Percentiles rank a stretch among this genome's conserved stretches.
Conservation (phyloP, 1,140 invertebrate genomes). For the Drosophila jambulina region DNA sequence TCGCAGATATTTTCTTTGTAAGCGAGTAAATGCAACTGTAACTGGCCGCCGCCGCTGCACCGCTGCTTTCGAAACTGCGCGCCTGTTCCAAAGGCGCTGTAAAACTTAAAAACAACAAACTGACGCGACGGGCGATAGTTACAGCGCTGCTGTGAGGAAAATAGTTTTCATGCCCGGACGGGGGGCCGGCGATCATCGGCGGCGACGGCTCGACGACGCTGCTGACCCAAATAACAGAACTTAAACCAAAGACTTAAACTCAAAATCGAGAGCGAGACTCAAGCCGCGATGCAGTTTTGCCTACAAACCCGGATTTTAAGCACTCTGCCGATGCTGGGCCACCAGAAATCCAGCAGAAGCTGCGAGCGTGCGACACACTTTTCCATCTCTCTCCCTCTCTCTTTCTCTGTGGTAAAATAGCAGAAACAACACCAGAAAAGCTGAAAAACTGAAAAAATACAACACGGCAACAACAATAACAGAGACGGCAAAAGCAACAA, state of each 20-base stretch:
- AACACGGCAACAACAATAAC: constrained; percentile 23
- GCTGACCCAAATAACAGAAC: constrained; percentile 69
- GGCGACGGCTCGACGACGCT: constrained; percentile 8
- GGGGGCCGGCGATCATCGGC: constrained; percentile 10
- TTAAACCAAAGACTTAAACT: constrained; percentile 54
- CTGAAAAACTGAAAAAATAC: constrained; percentile 31
- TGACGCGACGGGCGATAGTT: constrained; percentile 69
- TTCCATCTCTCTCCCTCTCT: constrained; percentile 25
- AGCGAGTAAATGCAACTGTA: constrained; percentile 65
- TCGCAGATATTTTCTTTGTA: constrained; percentile 70
- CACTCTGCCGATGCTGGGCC: constrained; percentile 80
- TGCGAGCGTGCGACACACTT: constrained; percentile 66
- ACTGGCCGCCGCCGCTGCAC: constrained; percentile 42
- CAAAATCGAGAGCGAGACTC: constrained; percentile 29
- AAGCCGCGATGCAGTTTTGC: constrained; percentile 67
- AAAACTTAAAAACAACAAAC: constrained; percentile 84
- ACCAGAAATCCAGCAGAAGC: constrained; percentile 70
- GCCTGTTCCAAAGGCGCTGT: constrained; percentile 82
- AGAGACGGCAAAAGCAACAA: constrained; percentile 40
- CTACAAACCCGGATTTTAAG: constrained; percentile 84
- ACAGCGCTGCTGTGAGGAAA: constrained; percentile 30
- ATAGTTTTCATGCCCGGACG: constrained; percentile 22
- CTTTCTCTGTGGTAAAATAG: constrained; percentile 12
- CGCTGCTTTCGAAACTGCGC: constrained; percentile 61
- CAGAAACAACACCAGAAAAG: constrained; percentile 46